These are phyloP conservation scores for Ptilorrhoa leucosticta DNA, from an alignment of 2,113 vertebrate species.

Conservation along the genomic window DNA sequence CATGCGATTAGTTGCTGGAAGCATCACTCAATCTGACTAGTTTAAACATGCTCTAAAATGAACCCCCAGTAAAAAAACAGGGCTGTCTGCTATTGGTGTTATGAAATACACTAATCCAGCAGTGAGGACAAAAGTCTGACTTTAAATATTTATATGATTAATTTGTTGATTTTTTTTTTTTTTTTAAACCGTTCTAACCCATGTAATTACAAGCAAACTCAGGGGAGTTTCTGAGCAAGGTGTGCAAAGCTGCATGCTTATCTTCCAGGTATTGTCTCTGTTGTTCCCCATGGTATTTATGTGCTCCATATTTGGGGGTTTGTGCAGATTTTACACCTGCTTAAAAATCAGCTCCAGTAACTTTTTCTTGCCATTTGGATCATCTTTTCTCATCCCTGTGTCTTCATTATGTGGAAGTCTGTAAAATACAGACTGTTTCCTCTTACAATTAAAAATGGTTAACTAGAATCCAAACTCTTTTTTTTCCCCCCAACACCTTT, in stretches of 20 bases:
- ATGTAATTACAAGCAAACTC: slow-evolving; percentile 70
- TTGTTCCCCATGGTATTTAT: slow-evolving; percentile 19
- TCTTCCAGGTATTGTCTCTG: slow-evolving; percentile 18
- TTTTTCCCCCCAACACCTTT: neutral
- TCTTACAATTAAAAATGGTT: neutral
- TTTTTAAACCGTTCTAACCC: slow-evolving; percentile 69
- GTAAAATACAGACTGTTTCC: neutral
- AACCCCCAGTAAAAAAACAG: slow-evolving; percentile 70
- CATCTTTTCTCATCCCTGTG: neutral
- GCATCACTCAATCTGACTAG: slow-evolving; percentile 85
- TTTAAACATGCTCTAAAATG: slow-evolving; percentile 82
- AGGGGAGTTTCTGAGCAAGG: slow-evolving; percentile 71
- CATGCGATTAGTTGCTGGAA: slow-evolving; percentile 85
- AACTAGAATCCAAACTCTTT: neutral
- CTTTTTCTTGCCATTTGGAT: neutral
- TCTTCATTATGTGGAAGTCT: neutral
- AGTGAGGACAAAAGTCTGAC: slow-evolving; percentile 71
- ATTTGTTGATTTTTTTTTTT: slow-evolving; percentile 60
- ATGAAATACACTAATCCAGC: slow-evolving; percentile 75
- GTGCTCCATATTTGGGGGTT: neutral
- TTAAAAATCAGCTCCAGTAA: neutral
- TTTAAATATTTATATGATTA: slow-evolving; percentile 80
- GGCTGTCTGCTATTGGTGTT: slow-evolving; percentile 69
- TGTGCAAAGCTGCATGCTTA: slow-evolving; percentile 48
- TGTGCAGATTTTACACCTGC: neutral